A percentile compares a stretch with the other conserved stretches of the same genome.
Conservation (phyloP, 2,113 vertebrate genomes). For the Colius striatus region DNA sequence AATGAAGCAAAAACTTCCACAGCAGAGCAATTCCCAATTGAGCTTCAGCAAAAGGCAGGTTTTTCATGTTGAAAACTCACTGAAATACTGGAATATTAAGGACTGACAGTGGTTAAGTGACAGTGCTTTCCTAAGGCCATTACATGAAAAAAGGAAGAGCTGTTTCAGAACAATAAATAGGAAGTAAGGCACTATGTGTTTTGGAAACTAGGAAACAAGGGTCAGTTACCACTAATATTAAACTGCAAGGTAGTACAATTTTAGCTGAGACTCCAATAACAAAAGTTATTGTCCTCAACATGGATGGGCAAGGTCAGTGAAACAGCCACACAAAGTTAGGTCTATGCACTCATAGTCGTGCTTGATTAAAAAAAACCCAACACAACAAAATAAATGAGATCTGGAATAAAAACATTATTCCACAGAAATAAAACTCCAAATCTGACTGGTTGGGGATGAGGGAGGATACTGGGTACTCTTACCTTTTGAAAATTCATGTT, state of each 20-base stretch:
- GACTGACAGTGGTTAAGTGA: not conserved
- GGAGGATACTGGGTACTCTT: not conserved
- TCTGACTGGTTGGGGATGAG: not conserved
- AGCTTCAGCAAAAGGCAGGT: not conserved
- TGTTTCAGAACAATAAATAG: not conserved
- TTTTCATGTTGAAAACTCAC: not conserved
- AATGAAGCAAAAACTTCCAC: not conserved
- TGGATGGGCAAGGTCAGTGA: not conserved
- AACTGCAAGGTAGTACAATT: not conserved
- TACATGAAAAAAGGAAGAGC: not conserved
- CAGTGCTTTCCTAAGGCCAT: not conserved
- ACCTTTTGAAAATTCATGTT: not conserved
- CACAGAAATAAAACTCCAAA: not conserved
- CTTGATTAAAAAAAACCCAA: not conserved
- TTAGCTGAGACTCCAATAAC: not conserved
- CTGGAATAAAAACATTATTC: not conserved
- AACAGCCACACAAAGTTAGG: not conserved
- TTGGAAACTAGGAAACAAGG: slow-evolving; percentile 2
- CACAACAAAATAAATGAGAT: not conserved
- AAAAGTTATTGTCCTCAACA: not conserved
- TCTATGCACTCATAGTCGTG: not conserved
- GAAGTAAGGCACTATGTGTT: not conserved
- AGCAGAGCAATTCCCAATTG: fast-evolving
- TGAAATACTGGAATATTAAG: not conserved
- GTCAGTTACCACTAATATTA: slow-evolving; percentile 10